Percentiles rank a stretch among this genome's conserved stretches.
phyloP scores from a whole-genome alignment of 2,113 vertebrate species.

The Empidonax alnorum region DNA sequence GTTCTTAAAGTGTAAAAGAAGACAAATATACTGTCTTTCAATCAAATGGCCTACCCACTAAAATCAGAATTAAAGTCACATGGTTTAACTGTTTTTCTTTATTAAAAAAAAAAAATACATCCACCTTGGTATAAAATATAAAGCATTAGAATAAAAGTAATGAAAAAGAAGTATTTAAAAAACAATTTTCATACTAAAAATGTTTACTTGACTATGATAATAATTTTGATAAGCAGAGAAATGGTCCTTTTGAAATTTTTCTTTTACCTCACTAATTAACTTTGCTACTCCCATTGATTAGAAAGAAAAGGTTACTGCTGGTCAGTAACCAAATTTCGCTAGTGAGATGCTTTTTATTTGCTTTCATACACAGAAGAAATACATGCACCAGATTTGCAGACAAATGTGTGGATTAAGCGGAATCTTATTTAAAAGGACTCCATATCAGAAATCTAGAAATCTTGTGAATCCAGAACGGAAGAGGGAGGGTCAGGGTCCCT shows the following conservation, averaged over 20 bases:
- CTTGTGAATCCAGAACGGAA: background rate
- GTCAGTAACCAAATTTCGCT: slow-evolving; percentile 20
- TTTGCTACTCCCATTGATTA: background rate
- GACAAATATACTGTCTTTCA: background rate
- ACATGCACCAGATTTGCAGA: background rate
- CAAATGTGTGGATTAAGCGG: background rate
- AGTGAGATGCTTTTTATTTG: slow-evolving; percentile 28
- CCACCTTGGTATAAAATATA: background rate
- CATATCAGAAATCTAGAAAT: background rate
- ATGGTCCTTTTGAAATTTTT: background rate
- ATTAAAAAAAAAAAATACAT: background rate
- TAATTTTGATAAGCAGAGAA: slow-evolving; percentile 4
- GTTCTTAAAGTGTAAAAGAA: background rate
- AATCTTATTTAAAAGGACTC: background rate
- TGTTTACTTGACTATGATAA: background rate
- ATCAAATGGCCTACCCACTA: background rate
- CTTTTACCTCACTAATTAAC: slow-evolving; percentile 33
- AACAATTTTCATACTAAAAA: background rate
- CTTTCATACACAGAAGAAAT: slow-evolving; percentile 8
- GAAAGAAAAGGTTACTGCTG: background rate
- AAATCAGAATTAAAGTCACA: background rate
- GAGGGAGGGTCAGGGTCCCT: background rate
- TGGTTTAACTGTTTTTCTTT: fast-evolving
- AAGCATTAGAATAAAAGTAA: background rate
- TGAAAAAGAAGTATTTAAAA: background rate